Evolutionary conservation across 2,113 vertebrate species (phyloP).

Genomic region (Trichechus manatus): DNA sequence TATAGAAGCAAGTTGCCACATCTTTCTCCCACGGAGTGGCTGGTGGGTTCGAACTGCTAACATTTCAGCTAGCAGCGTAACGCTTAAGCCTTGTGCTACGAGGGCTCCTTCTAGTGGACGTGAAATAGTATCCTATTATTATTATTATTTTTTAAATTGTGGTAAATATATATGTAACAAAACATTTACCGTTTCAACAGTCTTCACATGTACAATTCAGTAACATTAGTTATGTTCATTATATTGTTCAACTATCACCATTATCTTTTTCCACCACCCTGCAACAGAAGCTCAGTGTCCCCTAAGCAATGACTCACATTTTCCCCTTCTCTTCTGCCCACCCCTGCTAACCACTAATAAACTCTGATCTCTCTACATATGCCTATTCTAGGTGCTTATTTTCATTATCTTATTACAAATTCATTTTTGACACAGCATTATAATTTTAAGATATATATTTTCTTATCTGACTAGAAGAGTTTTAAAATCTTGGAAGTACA

Average conservation of each 20-base stretch:
- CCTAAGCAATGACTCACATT: neutral
- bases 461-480: neutral
- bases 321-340: neutral
- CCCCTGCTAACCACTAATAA: neutral
- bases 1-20: neutral
- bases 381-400: neutral
- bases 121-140: neutral
- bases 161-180: neutral
- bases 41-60: neutral
- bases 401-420: slow-evolving; percentile 2
- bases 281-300: neutral
- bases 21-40: neutral
- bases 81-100: neutral
- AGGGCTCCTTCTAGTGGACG: neutral
- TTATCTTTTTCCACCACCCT: neutral
- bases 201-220: neutral
- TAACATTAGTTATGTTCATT: neutral
- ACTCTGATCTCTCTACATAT: neutral
- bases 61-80: neutral
- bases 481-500: neutral
- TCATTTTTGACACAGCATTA: slow-evolving; percentile 46
- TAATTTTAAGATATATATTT: slow-evolving; percentile 35
- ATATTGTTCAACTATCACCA: neutral
- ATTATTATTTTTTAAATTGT: neutral
- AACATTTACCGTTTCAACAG: neutral